Evolutionary conservation across 2,888 invertebrate genomes (phyloP), one percentile per base, ranked within the genome.

Genomic region (Alentia gelatinosa): DNA sequence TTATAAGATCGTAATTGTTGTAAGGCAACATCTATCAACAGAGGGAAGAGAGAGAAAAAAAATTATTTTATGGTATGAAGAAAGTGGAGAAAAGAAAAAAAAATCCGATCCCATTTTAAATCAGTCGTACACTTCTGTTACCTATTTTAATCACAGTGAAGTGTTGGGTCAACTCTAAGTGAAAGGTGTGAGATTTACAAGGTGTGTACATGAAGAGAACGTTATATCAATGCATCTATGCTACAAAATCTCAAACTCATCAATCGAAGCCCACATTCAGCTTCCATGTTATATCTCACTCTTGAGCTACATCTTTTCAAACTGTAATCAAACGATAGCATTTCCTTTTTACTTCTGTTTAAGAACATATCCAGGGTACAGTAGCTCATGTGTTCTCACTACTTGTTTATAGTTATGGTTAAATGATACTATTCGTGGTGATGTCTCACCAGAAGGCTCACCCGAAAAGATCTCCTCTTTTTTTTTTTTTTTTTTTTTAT

Each of bases 201-300:
- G 19, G 37, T 39, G 35, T 15, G 39, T 35, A 79, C 12, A 39
- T 79, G 37, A 79, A 7, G 79, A 79, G 37, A 15, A 39, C 33
- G 74, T 12, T 74, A 33, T 33, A 74, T 74, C 33, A 63, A 74
- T 74, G 37, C 4, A 37, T 79, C n/a, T n/a, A n/a, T 79, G 68
- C 68, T 68, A 68, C 68, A 68, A 68, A 68, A 68, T 68, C 68
- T 68, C 68, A 68, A 68, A 19, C 30, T 12, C 26, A 68, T 68
- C 33, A 68, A 12, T 30, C 30, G 26, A 68, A 68, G n/a, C 33
- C 12, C 39, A 79, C 79, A 35, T 23, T n/a, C 19, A 37, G 15
- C 39, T 37, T 79, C 26, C 79, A 79, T 23, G 79, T 79, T 35
- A 79, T 79, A 79, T 79, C 35, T 79, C 79, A 79, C n/a, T 35